phyloP scores from a whole-genome alignment of 2,113 vertebrate species.

The Suricata suricatta region DNA sequence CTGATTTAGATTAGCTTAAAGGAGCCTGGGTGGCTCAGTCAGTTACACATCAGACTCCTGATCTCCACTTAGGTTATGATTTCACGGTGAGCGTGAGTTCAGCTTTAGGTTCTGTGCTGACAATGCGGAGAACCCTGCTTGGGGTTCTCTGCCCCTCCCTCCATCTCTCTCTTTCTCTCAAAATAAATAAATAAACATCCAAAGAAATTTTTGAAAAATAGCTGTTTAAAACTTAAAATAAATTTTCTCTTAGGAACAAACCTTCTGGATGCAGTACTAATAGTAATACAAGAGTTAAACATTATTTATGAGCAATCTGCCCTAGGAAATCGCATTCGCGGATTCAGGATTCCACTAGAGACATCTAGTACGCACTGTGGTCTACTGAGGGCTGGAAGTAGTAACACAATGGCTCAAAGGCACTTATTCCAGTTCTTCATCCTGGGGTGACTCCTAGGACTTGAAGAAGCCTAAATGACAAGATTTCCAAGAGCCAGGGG shows the following conservation, averaged over 20 bases:
- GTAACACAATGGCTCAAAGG: background rate
- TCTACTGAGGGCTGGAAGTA: background rate
- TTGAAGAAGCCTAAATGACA: background rate
- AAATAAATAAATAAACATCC: no score
- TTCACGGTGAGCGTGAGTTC: no score
- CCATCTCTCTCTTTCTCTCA: no score
- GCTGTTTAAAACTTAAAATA: conserved; percentile 34
- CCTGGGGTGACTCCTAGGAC: background rate
- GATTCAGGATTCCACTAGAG: background rate
- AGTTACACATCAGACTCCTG: no score
- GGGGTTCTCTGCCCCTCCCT: no score
- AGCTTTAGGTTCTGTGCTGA: no score
- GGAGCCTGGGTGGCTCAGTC: no score
- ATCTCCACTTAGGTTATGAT: no score
- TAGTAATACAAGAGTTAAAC: background rate
- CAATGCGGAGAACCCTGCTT: no score
- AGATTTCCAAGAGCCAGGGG: background rate
- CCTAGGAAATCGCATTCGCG: background rate
- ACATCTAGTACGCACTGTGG: background rate
- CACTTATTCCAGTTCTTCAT: background rate
- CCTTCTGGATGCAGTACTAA: background rate
- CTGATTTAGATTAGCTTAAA: background rate
- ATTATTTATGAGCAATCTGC: background rate
- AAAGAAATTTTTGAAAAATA: background rate
- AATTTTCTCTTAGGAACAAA: background rate